These are phyloP conservation scores for Cataglyphis cursor DNA, from an alignment of 2,888 invertebrate species.

Conservation along the genomic window DNA sequence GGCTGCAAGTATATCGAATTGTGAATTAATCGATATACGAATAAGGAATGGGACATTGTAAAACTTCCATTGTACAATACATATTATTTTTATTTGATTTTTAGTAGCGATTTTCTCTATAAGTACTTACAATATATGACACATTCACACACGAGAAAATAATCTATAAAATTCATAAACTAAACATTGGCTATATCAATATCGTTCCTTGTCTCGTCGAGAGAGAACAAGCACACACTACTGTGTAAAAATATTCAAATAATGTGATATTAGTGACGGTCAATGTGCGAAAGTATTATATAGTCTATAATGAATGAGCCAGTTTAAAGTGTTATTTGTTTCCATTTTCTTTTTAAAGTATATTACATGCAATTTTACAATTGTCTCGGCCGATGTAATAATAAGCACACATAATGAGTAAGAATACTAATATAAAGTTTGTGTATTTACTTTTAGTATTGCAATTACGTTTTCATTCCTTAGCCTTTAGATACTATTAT, in stretches of 20 bases:
- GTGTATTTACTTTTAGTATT: slow-evolving; percentile 56
- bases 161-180: slow-evolving; percentile 42
- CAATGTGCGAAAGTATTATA: slow-evolving; percentile 60
- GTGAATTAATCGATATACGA: background rate
- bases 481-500: slow-evolving; percentile 23
- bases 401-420: slow-evolving; percentile 49
- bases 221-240: slow-evolving; percentile 14
- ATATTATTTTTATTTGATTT: slow-evolving; percentile 51
- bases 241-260: slow-evolving; percentile 60
- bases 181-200: slow-evolving; percentile 70
- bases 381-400: slow-evolving; percentile 34
- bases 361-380: slow-evolving; percentile 26
- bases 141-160: slow-evolving; percentile 24
- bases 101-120: slow-evolving; percentile 31
- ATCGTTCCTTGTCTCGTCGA: slow-evolving; percentile 46
- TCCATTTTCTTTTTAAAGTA: slow-evolving; percentile 21
- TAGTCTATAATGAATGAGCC: slow-evolving; percentile 60
- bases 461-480: slow-evolving; percentile 49
- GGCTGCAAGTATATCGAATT: background rate
- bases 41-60: background rate
- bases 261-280: slow-evolving; percentile 70
- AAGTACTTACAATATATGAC: slow-evolving; percentile 66
- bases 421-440: slow-evolving; percentile 61
- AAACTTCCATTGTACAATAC: slow-evolving; percentile 18
- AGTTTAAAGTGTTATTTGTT: slow-evolving; percentile 54